Conservation (phyloP, 1,140 invertebrate genomes). For the Antheraea mylitta region DNA sequence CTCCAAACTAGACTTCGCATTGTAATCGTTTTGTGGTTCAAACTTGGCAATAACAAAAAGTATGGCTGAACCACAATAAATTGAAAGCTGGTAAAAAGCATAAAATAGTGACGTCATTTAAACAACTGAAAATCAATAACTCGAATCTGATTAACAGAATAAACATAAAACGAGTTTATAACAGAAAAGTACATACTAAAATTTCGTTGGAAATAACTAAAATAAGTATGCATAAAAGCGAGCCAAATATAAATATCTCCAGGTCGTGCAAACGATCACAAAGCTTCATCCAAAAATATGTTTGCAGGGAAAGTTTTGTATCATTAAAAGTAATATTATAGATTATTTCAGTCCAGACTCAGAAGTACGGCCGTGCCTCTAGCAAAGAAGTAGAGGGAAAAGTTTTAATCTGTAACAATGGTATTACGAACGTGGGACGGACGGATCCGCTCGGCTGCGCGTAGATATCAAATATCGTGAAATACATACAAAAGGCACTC, state of each 20-base stretch:
- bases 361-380: slow-evolving; percentile 2
- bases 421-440: slow-evolving; percentile 15
- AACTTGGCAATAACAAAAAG: too few species aligned
- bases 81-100: not conserved
- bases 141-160: not conserved
- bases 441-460: slow-evolving; percentile 17
- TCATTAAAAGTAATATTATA: not conserved
- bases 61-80: too few species aligned
- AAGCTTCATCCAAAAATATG: too few species aligned
- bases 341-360: not conserved
- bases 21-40: too few species aligned
- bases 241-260: not conserved
- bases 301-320: not conserved
- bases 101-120: not conserved
- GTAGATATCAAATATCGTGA: slow-evolving; percentile 22
- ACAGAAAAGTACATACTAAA: not conserved
- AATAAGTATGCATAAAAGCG: not conserved
- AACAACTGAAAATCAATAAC: not conserved
- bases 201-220: not conserved
- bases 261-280: not conserved
- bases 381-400: slow-evolving; percentile 18
- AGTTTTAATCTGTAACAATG: slow-evolving; percentile 18
- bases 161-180: not conserved
- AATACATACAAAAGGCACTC: slow-evolving; percentile 12
- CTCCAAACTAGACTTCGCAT: too few species aligned